Base-by-base conservation (phyloP, 1,140 invertebrate species). In the Nephila pilipes region DNA sequence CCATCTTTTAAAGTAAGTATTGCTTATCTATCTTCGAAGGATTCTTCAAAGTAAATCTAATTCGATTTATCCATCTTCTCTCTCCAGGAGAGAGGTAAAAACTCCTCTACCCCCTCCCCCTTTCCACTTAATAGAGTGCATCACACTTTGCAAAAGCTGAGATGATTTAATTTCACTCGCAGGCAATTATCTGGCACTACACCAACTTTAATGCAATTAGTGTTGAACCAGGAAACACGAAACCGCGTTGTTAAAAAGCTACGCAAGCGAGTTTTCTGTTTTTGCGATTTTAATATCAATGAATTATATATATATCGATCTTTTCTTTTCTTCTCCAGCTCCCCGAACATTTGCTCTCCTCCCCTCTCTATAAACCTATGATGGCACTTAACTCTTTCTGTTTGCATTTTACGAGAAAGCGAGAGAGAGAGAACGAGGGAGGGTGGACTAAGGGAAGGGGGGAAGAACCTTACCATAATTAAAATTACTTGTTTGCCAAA, bases 401-500 rank as follows among this genome's bases (percentile, higher is more conserved):
- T 93, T 93, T 93, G 81, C 85, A 87, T 93, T 93, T 93, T 93
- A 93, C 32, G 83, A 87, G 91, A 93, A 75, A 75, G 69, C 69
- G 69, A 6, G 46, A 46, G 46, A 46, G 46, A 46, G 46, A 46
- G 46, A 46, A 46, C 46, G 46, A 46, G 18, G 69, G 16, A 14
- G 12, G 29, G 65, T 12, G 25, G 69, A 10, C 5, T 14, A 0
- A 14, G 29, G 25, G 29, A 16, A 4, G 65, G 65, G 65, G 58
- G 32, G 46, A 38, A 18, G 83, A 75, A 57, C 83, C 83, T 87
- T 93, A 80, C 83, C 91, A 65, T 93, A 93, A 93, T 93, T 93
- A 93, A 93, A 93, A 93, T 93, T 93, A 93, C 91, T 93, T 93
- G 91, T 93, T 93, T 93, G 91, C 91, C 91, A 93, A 93, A 93